A percentile compares a stretch with the other conserved stretches of the same genome.
These are phyloP conservation scores for Oegoconia quadripuncta DNA, from an alignment of 2,888 invertebrate species.

Conservation along the genomic window DNA sequence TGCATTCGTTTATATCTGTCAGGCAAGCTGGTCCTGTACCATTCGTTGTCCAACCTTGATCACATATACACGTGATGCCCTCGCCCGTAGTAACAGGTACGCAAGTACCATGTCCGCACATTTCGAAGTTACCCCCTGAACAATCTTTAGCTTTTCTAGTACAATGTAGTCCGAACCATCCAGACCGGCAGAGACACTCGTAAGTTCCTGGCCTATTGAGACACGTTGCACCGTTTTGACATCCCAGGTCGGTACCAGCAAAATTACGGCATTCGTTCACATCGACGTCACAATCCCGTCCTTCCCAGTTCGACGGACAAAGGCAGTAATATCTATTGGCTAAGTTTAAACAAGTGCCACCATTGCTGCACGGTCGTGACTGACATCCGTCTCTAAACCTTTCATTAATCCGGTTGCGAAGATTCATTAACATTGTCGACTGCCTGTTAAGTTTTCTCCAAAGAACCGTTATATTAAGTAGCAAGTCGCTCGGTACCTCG, in stretches of 20 bases:
- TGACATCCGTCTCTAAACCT: slow-evolving; percentile 81
- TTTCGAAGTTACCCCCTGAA: slow-evolving; percentile 82
- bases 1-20: slow-evolving; percentile 94
- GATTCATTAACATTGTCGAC: slow-evolving; percentile 52
- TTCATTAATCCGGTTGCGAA: slow-evolving; percentile 63
- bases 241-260: slow-evolving; percentile 91
- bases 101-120: slow-evolving; percentile 95
- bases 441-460: slow-evolving; percentile 46
- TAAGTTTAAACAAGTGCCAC: slow-evolving; percentile 88
- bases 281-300: slow-evolving; percentile 83
- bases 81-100: slow-evolving; percentile 79
- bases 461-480: slow-evolving; percentile 39
- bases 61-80: slow-evolving; percentile 89
- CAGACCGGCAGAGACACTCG: slow-evolving; percentile 87
- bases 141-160: slow-evolving; percentile 87
- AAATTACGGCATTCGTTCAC: slow-evolving; percentile 92
- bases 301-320: slow-evolving; percentile 88
- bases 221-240: slow-evolving; percentile 94
- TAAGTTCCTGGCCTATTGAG: slow-evolving; percentile 89
- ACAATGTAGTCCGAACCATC: slow-evolving; percentile 92
- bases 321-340: slow-evolving; percentile 85
- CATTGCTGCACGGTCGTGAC: slow-evolving; percentile 89
- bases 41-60: slow-evolving; percentile 92
- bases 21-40: slow-evolving; percentile 85
- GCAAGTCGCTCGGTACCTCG: slow-evolving; percentile 25